Percentiles rank a stretch among this genome's conserved stretches.
These are phyloP conservation scores for Metopia argyrocephala DNA, from an alignment of 2,888 invertebrate genomes.

Conservation along the genomic window DNA sequence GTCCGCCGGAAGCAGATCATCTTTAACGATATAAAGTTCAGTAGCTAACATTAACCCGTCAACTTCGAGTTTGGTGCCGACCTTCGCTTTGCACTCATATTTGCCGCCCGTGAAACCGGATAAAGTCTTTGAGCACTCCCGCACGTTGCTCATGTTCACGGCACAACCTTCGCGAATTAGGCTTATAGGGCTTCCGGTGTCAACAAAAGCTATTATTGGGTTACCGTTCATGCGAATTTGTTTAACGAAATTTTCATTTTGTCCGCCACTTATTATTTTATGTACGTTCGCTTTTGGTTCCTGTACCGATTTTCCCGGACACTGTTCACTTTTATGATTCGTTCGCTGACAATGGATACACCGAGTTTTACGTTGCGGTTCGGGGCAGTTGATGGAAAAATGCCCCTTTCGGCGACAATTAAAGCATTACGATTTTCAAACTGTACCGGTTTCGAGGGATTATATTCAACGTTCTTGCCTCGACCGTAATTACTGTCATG, in stretches of 20 bases:
- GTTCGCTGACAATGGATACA: constrained; percentile 13
- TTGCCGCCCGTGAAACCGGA: too few species aligned
- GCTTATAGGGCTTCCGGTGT: constrained; percentile 22
- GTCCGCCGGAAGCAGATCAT: too few species aligned
- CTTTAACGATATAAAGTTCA: too few species aligned
- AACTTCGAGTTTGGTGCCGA: too few species aligned
- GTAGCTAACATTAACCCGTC: too few species aligned
- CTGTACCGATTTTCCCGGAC: neutral
- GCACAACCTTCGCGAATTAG: constrained; percentile 18
- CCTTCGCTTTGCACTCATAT: too few species aligned
- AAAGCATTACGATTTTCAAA: constrained; percentile 19
- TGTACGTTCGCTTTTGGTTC: constrained; percentile 5
- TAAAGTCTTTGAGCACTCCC: constrained; percentile 3
- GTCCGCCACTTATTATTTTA: constrained; percentile 14
- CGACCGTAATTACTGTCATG: constrained; percentile 3
- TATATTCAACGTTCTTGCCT: constrained; percentile 5
- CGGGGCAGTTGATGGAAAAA: constrained; percentile 19
- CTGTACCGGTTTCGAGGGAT: neutral
- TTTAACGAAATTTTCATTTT: neutral
- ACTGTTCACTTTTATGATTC: constrained; percentile 31
- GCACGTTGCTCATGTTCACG: neutral
- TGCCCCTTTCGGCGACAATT: constrained; percentile 27
- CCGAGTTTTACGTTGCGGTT: constrained; percentile 13
- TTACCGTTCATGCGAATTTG: neutral
- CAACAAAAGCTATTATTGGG: constrained; percentile 17